Conservation (phyloP, 2,113 vertebrate genomes). For the Albula glossodonta region DNA sequence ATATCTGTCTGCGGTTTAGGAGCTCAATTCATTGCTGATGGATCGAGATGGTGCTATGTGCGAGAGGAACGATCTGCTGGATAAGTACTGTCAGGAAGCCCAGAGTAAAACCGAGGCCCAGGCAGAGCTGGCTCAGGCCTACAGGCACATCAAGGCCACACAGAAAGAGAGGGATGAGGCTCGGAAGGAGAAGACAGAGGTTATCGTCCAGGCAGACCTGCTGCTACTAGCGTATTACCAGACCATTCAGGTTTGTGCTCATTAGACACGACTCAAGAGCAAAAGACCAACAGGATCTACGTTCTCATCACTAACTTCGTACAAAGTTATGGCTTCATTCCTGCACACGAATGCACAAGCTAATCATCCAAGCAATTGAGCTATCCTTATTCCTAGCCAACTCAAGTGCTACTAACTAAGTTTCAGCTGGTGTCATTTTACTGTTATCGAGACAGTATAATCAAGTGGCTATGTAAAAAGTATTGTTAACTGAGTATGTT, state of each 20-base stretch:
- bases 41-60: constrained; percentile 82
- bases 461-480: no score
- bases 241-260: constrained; percentile 75
- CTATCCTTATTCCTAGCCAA: no score
- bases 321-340: no score
- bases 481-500: no score
- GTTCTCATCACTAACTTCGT: no score
- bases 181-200: constrained; percentile 80
- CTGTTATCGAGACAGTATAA: no score
- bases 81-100: constrained; percentile 84
- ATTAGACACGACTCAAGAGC: no score
- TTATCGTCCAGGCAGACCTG: constrained; percentile 85
- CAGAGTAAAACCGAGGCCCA: constrained; percentile 84
- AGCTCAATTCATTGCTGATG: constrained; percentile 75
- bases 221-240: constrained; percentile 82
- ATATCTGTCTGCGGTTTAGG: constrained; percentile 54
- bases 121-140: constrained; percentile 84
- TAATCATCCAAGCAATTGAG: no score
- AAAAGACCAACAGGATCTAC: no score
- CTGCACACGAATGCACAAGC: no score
- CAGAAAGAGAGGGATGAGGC: constrained; percentile 83
- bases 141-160: constrained; percentile 80
- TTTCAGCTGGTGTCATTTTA: no score
- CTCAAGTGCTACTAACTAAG: no score
- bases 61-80: constrained; percentile 86